Base-by-base conservation (phyloP, 2,113 vertebrate genomes). In the Parotia lawesii region DNA sequence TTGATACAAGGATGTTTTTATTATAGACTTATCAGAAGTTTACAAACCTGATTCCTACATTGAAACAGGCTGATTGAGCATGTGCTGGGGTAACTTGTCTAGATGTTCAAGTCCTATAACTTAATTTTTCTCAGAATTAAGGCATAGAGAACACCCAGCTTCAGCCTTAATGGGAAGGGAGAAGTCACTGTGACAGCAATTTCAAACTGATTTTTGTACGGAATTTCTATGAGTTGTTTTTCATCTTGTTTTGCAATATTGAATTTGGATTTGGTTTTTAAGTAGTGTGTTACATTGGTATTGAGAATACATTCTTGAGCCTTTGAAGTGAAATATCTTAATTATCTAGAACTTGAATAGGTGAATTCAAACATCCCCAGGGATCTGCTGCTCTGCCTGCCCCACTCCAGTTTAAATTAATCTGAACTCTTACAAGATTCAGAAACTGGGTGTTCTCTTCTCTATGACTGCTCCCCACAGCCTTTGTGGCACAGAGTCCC, bases 141-240 rank as follows among this genome's bases (percentile, higher is more conserved):
- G 11, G 22, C 3, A 5, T 27, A 51, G 4, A 8, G 6, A 6
- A 3, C 4, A 0, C 22, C 7, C 12, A 57, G 5, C 14, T 91
- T 84, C 47, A 73, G 24, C 40, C 12, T 77, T 73, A 56, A 15
- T 76, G 45, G 8, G 11, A 61, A 72, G 7, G 54, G 8, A 69
- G 31, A 21, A 31, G 16, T 44, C 22, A 45, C 14, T 40, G n/a
- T 1, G 5, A 29, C 18, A 64, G 31, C 11, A 76, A 35, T 83
- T 83, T 53, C 22, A 80, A 70, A 44, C 16, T 11, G 17, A 66
- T 61, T 70, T 73, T 87, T 70, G 4, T 16, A 35, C 29, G 38
- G 42, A 80, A 42, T 53, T 71, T 87, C 75, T 48, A 4, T 35
- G 15, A 87, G 15, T 3, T 58, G 10, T 75, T 90, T 90, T 67